Percentiles rank a stretch among this genome's conserved stretches.
Evolutionary conservation across 2,888 invertebrate species (phyloP).

Genomic region (Ganaspis brasiliensis): DNA sequence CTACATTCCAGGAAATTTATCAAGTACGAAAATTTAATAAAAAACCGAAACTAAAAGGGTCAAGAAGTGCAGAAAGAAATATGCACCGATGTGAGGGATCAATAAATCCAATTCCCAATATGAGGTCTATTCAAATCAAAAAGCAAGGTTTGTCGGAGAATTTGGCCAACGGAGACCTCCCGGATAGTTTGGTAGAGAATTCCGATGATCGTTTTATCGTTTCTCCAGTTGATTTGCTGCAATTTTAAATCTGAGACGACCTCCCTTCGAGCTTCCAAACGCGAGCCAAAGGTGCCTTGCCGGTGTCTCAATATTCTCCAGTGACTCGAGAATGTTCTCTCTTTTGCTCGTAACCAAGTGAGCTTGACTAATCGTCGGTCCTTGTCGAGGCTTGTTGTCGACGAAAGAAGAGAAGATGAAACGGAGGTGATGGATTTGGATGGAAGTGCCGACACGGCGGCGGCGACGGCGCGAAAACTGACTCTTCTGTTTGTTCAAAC

Average conservation of each 20-base stretch:
- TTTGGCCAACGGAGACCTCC: conserved; percentile 48
- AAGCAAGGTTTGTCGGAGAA: conserved; percentile 50
- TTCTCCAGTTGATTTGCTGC: conserved; percentile 49
- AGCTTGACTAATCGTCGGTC: conserved; percentile 43
- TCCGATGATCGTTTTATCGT: conserved; percentile 57
- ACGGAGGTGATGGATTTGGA: conserved; percentile 70
- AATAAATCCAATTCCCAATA: conserved; percentile 54
- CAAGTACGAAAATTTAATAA: too few species aligned
- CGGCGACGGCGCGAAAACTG: conserved; percentile 72
- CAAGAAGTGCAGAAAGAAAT: background rate
- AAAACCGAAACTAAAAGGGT: background rate
- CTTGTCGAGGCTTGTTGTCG: conserved; percentile 1
- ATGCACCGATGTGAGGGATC: conserved; percentile 40
- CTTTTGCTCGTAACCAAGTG: conserved; percentile 38
- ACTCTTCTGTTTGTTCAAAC: conserved; percentile 74
- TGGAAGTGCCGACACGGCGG: conserved; percentile 69
- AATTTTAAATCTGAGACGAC: conserved; percentile 44
- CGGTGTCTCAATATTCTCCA: conserved; percentile 45
- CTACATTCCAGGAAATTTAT: too few species aligned
- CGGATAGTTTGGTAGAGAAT: conserved; percentile 49
- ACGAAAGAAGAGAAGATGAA: conserved; percentile 48
- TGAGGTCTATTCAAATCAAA: conserved; percentile 56
- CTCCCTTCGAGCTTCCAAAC: conserved; percentile 37
- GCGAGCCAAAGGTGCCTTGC: conserved; percentile 47
- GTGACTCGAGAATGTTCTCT: background rate